phyloP scores from a whole-genome alignment of 2,797 vertebrate species.

The Phataginus tricuspis region DNA sequence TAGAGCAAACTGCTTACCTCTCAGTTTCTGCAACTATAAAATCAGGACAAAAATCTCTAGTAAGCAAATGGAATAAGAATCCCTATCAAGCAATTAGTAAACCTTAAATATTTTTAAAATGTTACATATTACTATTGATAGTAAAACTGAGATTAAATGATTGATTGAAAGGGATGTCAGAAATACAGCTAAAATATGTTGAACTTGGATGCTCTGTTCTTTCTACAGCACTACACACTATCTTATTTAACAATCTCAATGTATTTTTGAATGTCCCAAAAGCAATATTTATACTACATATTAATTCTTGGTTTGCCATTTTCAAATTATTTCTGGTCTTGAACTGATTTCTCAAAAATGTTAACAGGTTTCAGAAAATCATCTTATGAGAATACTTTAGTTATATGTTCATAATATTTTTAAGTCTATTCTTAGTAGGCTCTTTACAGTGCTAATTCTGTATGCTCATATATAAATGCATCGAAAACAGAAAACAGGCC shows the following conservation, averaged over 20 bases:
- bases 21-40: background rate
- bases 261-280: background rate
- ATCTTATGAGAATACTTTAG: background rate
- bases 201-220: background rate
- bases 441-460: background rate
- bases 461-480: background rate
- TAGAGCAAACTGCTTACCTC: background rate
- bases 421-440: background rate
- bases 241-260: background rate
- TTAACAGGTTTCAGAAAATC: conserved; percentile 4
- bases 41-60: background rate
- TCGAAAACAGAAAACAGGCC: background rate
- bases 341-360: conserved; percentile 52
- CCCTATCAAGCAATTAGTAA: background rate
- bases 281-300: background rate
- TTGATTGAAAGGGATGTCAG: conserved; percentile 10
- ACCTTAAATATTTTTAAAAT: background rate
- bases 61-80: background rate
- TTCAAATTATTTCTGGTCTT: conserved; percentile 2
- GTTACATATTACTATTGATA: background rate
- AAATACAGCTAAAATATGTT: background rate
- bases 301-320: background rate
- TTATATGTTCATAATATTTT: background rate
- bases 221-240: background rate
- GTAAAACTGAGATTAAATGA: conserved; percentile 5